phyloP scores from a whole-genome alignment of 2,113 vertebrate genomes.

The Zootoca vivipara region DNA sequence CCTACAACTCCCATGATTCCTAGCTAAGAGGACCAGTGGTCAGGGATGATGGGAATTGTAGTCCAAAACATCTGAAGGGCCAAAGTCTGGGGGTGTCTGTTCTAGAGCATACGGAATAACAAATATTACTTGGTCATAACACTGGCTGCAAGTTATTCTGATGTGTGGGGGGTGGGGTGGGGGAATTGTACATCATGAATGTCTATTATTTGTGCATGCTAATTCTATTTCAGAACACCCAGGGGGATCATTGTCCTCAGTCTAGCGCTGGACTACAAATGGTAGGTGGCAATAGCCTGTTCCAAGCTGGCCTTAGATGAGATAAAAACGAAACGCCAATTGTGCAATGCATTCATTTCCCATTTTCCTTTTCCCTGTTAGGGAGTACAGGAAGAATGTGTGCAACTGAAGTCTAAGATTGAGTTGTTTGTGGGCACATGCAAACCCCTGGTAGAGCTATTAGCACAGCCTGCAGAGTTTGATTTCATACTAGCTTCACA shows the following conservation, averaged over 20 bases:
- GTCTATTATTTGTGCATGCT: not conserved
- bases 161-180: not conserved
- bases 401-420: constrained; percentile 28
- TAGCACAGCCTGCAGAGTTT: not conserved
- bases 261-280: not conserved
- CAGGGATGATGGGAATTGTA: too few species aligned
- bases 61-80: too few species aligned
- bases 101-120: not conserved
- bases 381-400: constrained; percentile 35
- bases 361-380: constrained; percentile 42
- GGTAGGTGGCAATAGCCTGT: not conserved
- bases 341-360: constrained; percentile 23
- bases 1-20: too few species aligned
- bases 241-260: not conserved
- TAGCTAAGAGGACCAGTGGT: too few species aligned
- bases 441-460: not conserved
- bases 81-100: too few species aligned
- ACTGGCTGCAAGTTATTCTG: not conserved
- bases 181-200: not conserved
- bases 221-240: not conserved
- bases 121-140: not conserved
- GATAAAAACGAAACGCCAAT: not conserved
- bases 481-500: not conserved
- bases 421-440: not conserved
- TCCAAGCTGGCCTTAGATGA: not conserved